These are phyloP conservation scores for Biston betularia DNA, from an alignment of 2,888 invertebrate genomes.

Conservation along the genomic window DNA sequence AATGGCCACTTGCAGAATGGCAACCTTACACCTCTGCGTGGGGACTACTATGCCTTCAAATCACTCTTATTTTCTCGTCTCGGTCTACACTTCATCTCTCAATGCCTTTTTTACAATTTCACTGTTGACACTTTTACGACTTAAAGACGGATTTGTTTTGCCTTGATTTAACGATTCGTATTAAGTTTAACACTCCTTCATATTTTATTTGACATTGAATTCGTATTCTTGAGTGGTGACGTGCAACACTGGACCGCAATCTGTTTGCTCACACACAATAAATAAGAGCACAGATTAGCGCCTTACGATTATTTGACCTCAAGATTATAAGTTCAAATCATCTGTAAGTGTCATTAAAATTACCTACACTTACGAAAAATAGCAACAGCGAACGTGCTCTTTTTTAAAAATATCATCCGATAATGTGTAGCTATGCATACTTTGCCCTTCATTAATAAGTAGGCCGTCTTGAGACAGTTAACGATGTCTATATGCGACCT, in stretches of 20 bases:
- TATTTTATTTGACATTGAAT: constrained; percentile 43
- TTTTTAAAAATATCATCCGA: constrained; percentile 1
- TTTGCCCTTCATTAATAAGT: constrained; percentile 2
- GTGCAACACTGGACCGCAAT: constrained; percentile 15
- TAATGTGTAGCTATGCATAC: background rate
- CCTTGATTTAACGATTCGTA: constrained; percentile 49
- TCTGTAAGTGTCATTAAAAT: constrained; percentile 48
- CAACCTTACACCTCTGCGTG: constrained; percentile 58
- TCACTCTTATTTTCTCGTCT: constrained; percentile 65
- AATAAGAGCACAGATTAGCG: constrained; percentile 46
- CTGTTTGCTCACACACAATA: constrained; percentile 13
- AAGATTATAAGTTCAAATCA: constrained; percentile 47
- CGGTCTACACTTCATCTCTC: constrained; percentile 58
- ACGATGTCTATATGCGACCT: background rate
- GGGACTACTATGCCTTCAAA: constrained; percentile 55
- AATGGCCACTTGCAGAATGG: constrained; percentile 61
- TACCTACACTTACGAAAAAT: constrained; percentile 40
- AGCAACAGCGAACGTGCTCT: constrained; percentile 9
- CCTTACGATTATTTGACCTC: constrained; percentile 47
- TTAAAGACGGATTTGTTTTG: constrained; percentile 56
- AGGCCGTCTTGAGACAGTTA: background rate
- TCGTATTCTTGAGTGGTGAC: constrained; percentile 27
- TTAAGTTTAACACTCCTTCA: constrained; percentile 41
- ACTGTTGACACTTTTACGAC: constrained; percentile 62
- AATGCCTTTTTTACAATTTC: constrained; percentile 57